Conservation (phyloP, 2,797 vertebrate species). For the Hydrophis major region DNA sequence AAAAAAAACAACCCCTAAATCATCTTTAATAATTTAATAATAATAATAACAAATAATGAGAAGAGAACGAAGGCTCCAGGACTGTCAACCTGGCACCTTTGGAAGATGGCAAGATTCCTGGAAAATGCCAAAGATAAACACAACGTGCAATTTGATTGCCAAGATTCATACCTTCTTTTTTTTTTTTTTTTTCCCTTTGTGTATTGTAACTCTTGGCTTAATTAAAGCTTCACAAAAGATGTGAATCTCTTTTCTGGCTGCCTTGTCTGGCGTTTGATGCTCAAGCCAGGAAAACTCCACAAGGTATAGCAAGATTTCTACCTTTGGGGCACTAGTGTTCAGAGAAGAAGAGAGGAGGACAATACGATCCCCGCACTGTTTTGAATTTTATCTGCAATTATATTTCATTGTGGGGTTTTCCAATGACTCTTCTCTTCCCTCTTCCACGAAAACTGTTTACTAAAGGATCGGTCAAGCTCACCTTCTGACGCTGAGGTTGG, state of each 20-base stretch:
- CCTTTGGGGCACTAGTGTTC: neutral
- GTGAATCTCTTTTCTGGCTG: neutral
- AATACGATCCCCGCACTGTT: neutral
- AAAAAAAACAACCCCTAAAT: neutral
- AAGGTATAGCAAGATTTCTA: neutral
- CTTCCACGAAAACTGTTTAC: neutral
- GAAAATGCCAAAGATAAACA: conserved; percentile 14
- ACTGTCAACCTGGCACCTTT: conserved; percentile 21
- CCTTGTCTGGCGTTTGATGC: conserved; percentile 12
- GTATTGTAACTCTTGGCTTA: neutral
- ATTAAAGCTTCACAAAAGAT: conserved; percentile 6
- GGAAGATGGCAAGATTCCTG: neutral
- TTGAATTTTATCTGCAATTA: neutral
- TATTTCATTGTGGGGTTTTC: neutral
- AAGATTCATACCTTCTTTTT: neutral
- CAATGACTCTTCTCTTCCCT: neutral
- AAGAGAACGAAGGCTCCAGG: neutral
- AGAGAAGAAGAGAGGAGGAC: neutral
- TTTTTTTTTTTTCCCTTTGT: neutral
- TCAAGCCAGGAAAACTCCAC: conserved; percentile 25
- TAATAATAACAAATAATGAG: too few relatives aligned
- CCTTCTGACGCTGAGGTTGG: neutral
- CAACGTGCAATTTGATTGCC: neutral
- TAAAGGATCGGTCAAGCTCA: neutral
- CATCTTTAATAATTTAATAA: too few relatives aligned